Conservation (phyloP, 2,888 invertebrate genomes). For the Pachymerium ferrugineum region DNA sequence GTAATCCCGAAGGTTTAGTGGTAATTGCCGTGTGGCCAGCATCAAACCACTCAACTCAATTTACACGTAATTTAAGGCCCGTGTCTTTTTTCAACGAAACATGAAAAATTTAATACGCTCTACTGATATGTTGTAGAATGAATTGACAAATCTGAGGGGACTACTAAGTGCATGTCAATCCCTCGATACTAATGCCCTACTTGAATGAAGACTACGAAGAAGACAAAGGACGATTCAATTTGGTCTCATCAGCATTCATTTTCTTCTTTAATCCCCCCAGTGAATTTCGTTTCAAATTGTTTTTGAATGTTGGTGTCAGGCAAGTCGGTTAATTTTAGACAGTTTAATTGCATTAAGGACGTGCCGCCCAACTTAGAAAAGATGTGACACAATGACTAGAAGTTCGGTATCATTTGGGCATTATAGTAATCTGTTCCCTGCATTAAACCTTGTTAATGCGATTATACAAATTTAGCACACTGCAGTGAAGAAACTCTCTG, state of each 20-base stretch:
- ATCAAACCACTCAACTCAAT: not conserved
- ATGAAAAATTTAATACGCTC: no score
- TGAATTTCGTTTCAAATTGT: slow-evolving; percentile 5
- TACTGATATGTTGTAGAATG: not conserved
- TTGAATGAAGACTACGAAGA: not conserved
- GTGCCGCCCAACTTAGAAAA: no score
- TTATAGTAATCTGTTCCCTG: no score
- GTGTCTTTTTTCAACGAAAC: no score
- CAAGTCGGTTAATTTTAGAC: not conserved
- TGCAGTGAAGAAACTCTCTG: not conserved
- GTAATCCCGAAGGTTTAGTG: no score
- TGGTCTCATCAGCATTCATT: slow-evolving; percentile 6
- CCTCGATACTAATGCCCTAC: not conserved
- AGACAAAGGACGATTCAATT: not conserved
- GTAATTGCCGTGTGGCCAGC: no score
- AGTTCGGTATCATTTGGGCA: no score
- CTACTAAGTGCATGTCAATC: not conserved
- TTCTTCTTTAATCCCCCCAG: not conserved
- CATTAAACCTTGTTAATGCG: not conserved
- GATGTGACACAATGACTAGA: no score
- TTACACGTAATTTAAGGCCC: not conserved
- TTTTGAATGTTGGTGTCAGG: not conserved
- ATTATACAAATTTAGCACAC: no score
- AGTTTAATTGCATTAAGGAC: not conserved
- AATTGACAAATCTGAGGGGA: no score